phyloP scores from a whole-genome alignment of 2,797 vertebrate genomes.

The Helostoma temminkii region DNA sequence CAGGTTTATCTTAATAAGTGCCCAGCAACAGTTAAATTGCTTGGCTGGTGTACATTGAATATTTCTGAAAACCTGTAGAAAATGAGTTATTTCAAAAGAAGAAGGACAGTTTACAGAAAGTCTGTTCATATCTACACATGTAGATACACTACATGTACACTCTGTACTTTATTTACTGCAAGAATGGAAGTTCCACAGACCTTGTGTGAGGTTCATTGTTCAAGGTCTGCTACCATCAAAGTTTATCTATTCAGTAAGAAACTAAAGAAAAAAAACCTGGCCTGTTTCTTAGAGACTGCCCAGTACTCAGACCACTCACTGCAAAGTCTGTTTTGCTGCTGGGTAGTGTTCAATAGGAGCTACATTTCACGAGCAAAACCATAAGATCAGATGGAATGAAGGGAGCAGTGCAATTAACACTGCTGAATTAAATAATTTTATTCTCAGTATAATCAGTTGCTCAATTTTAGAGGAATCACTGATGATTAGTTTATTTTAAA shows the following conservation, averaged over 20 bases:
- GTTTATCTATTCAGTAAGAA: slow-evolving; percentile 29
- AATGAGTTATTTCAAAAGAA: no score
- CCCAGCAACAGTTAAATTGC: no score
- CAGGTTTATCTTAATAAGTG: no score
- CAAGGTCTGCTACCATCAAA: slow-evolving; percentile 23
- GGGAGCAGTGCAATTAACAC: slow-evolving; percentile 31
- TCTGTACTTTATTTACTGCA: no score
- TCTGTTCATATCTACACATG: no score
- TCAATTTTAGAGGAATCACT: slow-evolving; percentile 26
- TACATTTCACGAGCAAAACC: slow-evolving; percentile 52
- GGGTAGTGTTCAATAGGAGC: slow-evolving; percentile 28
- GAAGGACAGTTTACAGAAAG: no score
- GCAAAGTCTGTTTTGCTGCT: slow-evolving; percentile 19
- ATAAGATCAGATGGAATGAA: slow-evolving; percentile 47
- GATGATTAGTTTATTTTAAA: slow-evolving; percentile 42
- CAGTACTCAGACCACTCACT: slow-evolving; percentile 9
- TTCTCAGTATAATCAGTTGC: slow-evolving; percentile 15
- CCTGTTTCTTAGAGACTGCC: slow-evolving; percentile 33
- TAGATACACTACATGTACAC: no score
- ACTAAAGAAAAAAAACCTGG: slow-evolving; percentile 42
- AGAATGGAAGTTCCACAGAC: no score
- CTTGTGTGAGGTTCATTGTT: slow-evolving; percentile 30
- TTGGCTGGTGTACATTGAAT: no score
- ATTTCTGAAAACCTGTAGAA: no score
- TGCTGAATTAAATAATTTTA: no score